Percentiles rank a stretch among this genome's conserved stretches.
phyloP scores from a whole-genome alignment of 2,888 invertebrate species.

The Ochropleura leucogaster region DNA sequence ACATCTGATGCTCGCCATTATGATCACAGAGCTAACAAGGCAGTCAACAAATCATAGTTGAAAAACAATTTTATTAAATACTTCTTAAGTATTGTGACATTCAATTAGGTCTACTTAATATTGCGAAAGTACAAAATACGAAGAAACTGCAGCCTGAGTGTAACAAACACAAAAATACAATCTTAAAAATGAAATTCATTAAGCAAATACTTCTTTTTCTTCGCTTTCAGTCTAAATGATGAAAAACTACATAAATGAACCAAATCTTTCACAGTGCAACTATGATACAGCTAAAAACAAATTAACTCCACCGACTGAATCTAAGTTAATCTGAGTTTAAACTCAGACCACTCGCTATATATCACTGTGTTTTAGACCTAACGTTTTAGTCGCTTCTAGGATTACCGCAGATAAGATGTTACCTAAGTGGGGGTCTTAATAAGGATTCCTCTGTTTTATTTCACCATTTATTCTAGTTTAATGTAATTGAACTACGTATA shows the following conservation, averaged over 20 bases:
- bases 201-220: neutral
- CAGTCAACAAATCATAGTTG: neutral
- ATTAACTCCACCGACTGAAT: slow-evolving; percentile 60
- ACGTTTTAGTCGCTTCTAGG: slow-evolving; percentile 65
- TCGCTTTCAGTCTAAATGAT: neutral
- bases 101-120: neutral
- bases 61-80: neutral
- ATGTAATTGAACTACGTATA: slow-evolving; percentile 63
- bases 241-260: slow-evolving; percentile 18
- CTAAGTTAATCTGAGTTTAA: slow-evolving; percentile 68
- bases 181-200: neutral
- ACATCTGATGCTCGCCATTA: too few relatives aligned
- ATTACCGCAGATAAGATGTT: slow-evolving; percentile 71
- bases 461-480: slow-evolving; percentile 62
- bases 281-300: slow-evolving; percentile 54
- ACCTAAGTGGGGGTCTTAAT: slow-evolving; percentile 68
- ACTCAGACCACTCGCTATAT: slow-evolving; percentile 59
- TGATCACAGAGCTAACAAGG: too few relatives aligned
- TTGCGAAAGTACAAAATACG: neutral
- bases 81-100: neutral
- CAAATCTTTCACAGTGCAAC: slow-evolving; percentile 34
- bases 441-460: slow-evolving; percentile 65
- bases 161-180: neutral
- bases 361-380: slow-evolving; percentile 69
- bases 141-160: neutral